phyloP scores from a whole-genome alignment of 2,888 invertebrate genomes.

The Tortricodes alternella region DNA sequence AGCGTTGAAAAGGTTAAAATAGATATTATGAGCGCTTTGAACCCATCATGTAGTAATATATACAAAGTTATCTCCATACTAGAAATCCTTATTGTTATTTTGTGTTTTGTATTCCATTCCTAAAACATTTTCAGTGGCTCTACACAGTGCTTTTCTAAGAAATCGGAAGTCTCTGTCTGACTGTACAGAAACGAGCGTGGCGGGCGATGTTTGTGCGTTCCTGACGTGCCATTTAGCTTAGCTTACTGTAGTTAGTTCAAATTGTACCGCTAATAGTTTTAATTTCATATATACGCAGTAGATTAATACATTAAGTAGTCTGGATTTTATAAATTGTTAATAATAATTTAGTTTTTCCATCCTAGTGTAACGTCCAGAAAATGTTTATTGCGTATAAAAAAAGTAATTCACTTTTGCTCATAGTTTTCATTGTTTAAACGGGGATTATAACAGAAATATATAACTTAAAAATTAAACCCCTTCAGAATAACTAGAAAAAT shows the following conservation, averaged over 20 bases:
- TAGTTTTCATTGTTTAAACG: not conserved
- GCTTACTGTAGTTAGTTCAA: conserved; percentile 40
- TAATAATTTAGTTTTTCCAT: conserved; percentile 18
- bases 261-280: conserved; percentile 67
- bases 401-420: not conserved
- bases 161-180: conserved; percentile 18
- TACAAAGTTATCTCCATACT: no score
- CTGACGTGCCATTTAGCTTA: conserved; percentile 25
- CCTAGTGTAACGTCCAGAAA: conserved; percentile 23
- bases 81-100: no score
- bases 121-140: no score
- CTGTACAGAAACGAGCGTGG: conserved; percentile 39
- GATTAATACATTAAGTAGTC: not conserved
- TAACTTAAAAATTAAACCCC: no score
- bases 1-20: no score
- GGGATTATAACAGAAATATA: not conserved
- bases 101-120: no score
- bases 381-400: not conserved
- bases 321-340: conserved; percentile 1
- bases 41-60: no score
- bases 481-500: no score
- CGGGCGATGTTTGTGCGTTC: conserved; percentile 58
- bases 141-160: conserved; percentile 2
- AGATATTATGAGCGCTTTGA: no score
- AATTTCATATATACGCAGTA: conserved; percentile 31